Evolutionary conservation across 2,797 vertebrate species (phyloP), one percentile per base, ranked within the genome.

Genomic region (Pyrocephalus nanus): DNA sequence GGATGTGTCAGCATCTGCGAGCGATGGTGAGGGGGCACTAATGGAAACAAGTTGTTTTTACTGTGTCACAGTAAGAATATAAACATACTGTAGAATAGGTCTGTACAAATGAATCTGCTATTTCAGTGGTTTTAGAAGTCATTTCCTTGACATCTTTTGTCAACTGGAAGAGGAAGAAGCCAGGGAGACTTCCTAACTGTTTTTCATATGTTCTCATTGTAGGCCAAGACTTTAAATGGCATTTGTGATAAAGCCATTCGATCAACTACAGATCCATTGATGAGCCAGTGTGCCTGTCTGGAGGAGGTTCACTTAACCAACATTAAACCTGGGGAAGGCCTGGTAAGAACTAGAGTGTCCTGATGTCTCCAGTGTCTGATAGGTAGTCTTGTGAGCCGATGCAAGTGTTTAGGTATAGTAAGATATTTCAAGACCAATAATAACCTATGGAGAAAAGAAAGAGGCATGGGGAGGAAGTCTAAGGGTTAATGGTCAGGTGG

Each of bases 171-270:
- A 67, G 7, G 34, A 38, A 17, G 48, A 42, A 75, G 29, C 5
- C 20, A 43, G 65, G 75, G 23, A 81, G 14, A 67, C 45, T 69
- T 69, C 62, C 6, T 55, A 32, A 69, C 21, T 21, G 5, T 10
- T 86, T 77, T 62, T 72, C 40, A 16, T 96, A 45, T 47, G 70
- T 96, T 97, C 23, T 73, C 2, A 5, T 70, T 92, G 81, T 92
- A 99, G 99, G 98, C 99, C 19, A 98, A 97, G 94, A 97, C 99
- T 95, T 98, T 99, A 91, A 99, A 98, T 93, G 95, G 97, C 36
- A 97, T 99, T 97, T 99, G 99, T 17, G 99, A 99, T 94, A 98
- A 99, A 95, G 99, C 98, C 4, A 98, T 98, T 74, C 98, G 98
- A 53, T 97, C 96, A 30, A 97, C 98, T 38, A 98, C 98, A 8